These are phyloP conservation scores for Pipistrellus pygmaeus DNA, from an alignment of 2,797 vertebrate genomes.

Conservation along the genomic window DNA sequence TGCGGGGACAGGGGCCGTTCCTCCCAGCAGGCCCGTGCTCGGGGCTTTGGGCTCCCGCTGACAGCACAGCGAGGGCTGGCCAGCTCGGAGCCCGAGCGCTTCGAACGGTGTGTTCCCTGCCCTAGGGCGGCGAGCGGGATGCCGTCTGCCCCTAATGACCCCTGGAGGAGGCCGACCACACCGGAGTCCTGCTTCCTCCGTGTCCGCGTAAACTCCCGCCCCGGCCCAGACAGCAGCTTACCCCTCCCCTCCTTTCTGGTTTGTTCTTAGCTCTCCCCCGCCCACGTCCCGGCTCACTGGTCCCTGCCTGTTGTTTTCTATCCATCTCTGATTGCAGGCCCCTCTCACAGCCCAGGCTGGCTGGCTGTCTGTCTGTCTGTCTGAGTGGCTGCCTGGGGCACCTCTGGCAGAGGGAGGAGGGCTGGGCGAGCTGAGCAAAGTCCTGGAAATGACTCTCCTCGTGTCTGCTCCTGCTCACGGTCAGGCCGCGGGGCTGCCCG, in stretches of 20 bases:
- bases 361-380: not conserved
- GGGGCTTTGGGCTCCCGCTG: rapidly evolving
- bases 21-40: not conserved
- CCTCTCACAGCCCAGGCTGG: rapidly evolving
- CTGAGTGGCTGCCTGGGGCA: not conserved
- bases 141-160: not conserved
- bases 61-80: not conserved
- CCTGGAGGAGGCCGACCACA: not conserved
- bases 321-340: not conserved
- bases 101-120: not conserved
- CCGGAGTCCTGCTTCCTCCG: not conserved
- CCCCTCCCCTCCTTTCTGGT: not conserved
- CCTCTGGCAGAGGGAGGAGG: not conserved
- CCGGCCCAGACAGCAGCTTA: not conserved
- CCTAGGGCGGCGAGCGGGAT: not conserved
- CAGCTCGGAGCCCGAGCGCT: rapidly evolving
- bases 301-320: not conserved
- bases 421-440: not conserved
- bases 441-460: not conserved
- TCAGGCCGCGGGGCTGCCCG: not conserved
- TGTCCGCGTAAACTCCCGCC: too few species aligned
- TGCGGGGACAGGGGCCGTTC: not conserved
- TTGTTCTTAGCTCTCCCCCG: not conserved
- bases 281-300: not conserved
- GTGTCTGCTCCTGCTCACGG: not conserved